Percentiles rank a stretch among this genome's conserved stretches.
These are phyloP conservation scores for Isichthys henryi DNA, from an alignment of 2,113 vertebrate genomes.

Conservation along the genomic window DNA sequence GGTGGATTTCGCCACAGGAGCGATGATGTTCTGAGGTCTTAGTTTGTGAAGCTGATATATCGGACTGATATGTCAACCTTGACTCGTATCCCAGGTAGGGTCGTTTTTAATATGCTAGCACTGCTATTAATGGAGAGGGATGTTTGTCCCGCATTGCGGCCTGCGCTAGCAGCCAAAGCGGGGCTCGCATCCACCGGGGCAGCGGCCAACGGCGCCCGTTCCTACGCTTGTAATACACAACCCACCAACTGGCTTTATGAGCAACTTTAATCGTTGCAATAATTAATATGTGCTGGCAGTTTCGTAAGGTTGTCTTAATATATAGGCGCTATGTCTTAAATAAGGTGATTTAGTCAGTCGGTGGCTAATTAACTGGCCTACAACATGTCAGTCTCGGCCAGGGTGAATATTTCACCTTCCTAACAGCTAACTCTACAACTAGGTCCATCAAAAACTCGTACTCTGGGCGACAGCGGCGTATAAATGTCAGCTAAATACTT, in stretches of 20 bases:
- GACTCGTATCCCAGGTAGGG: constrained; percentile 10
- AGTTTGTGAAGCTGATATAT: background rate
- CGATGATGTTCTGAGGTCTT: background rate
- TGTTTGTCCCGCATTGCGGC: constrained; percentile 26
- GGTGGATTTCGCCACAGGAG: background rate
- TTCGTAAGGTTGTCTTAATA: background rate
- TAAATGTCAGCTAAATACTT: background rate
- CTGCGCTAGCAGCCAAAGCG: background rate
- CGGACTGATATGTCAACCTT: constrained; percentile 10
- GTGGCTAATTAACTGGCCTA: background rate
- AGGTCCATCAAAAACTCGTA: background rate
- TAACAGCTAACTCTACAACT: background rate
- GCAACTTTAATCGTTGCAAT: background rate
- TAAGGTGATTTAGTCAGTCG: background rate
- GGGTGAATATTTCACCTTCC: background rate
- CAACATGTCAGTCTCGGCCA: background rate
- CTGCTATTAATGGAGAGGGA: background rate
- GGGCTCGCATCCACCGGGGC: background rate
- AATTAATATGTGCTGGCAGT: background rate
- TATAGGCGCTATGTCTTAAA: background rate
- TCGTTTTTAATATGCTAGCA: background rate
- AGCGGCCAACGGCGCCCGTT: background rate
- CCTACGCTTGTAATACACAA: background rate
- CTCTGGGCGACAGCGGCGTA: background rate
- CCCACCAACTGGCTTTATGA: background rate